These are phyloP conservation scores for Aix galericulata DNA, from an alignment of 2,113 vertebrate genomes.

Conservation along the genomic window DNA sequence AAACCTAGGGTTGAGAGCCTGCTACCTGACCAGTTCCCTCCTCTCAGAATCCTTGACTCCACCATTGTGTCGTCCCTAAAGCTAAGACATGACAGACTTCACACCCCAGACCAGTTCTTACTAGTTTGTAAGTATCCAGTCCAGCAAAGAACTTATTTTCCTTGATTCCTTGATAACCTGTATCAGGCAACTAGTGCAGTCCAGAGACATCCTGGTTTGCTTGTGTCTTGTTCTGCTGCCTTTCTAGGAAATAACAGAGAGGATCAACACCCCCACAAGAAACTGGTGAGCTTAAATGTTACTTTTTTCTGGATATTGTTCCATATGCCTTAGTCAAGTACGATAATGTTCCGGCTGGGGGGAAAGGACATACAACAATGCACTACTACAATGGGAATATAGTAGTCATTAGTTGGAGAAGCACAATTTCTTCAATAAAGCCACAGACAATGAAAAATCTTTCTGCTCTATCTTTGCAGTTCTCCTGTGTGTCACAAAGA, in stretches of 20 bases:
- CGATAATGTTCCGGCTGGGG: background rate
- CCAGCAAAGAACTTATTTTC: background rate
- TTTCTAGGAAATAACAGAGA: background rate
- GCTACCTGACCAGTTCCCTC: background rate
- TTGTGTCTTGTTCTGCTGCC: background rate
- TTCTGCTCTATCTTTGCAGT: background rate
- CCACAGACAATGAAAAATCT: background rate
- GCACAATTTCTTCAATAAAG: background rate
- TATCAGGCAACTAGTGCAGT: background rate
- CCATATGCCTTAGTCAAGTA: no score
- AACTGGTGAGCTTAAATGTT: background rate
- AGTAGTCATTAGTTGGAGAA: background rate
- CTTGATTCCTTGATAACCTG: background rate
- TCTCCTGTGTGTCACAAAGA: background rate
- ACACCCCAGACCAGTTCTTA: background rate
- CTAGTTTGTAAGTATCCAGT: background rate
- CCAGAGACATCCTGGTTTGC: background rate
- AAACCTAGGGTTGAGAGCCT: background rate
- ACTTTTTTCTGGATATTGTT: background rate
- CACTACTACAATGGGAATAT: background rate
- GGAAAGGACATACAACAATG: background rate
- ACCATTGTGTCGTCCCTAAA: background rate
- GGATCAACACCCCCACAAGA: background rate
- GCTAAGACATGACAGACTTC: background rate
- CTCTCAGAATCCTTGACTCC: background rate